Conservation (phyloP, 2,888 invertebrate species). For the Xanthostigma xanthostigma region DNA sequence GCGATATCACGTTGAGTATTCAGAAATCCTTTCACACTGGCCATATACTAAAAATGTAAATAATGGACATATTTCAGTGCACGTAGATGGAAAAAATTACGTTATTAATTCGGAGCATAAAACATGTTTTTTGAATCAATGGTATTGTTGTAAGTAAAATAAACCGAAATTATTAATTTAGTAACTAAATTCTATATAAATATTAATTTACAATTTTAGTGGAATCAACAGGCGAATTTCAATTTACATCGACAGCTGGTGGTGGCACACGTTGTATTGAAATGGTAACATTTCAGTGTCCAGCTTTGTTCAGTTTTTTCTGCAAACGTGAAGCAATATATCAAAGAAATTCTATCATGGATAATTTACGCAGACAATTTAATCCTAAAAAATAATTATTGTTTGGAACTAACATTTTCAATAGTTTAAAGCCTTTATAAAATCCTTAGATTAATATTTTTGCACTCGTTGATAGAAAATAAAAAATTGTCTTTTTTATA, state of each 20-base stretch:
- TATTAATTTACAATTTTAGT: conserved; percentile 35
- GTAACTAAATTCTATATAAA: conserved; percentile 4
- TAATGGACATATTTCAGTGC: conserved; percentile 41
- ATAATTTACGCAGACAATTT: conserved; percentile 23
- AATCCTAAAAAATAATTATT: background rate
- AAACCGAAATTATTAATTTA: background rate
- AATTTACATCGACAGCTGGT: conserved; percentile 31
- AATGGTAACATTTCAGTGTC: conserved; percentile 45
- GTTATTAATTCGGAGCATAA: conserved; percentile 43
- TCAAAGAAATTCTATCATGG: conserved; percentile 25
- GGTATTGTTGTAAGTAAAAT: conserved; percentile 41
- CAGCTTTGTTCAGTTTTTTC: conserved; percentile 35
- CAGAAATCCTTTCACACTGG: conserved; percentile 46
- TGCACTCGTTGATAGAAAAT: no score
- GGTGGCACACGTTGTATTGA: conserved; percentile 39
- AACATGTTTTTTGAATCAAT: conserved; percentile 42
- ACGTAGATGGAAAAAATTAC: conserved; percentile 31
- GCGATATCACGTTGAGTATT: conserved; percentile 51
- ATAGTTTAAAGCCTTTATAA: no score
- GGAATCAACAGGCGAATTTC: conserved; percentile 42
- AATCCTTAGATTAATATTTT: no score
- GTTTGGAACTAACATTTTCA: no score
- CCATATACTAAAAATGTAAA: conserved; percentile 43
- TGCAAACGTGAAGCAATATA: conserved; percentile 39
- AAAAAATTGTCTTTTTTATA: no score